Evolutionary conservation across 2,888 invertebrate genomes (phyloP).

Genomic region (Leptinotarsa haldemani): DNA sequence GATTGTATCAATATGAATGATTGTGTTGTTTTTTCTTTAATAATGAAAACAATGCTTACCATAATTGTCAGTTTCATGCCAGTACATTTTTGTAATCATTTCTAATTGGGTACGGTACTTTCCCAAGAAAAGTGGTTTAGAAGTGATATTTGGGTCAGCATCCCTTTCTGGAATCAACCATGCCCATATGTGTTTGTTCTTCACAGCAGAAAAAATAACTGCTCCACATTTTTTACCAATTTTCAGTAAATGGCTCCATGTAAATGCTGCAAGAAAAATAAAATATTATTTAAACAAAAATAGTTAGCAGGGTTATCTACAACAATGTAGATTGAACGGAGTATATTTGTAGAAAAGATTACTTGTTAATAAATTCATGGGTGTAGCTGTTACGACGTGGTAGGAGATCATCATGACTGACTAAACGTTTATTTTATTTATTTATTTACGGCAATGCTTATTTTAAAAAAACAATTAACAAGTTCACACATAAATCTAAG

Average conservation of each 20-base stretch:
- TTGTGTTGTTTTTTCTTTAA: background rate
- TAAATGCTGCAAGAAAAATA: background rate
- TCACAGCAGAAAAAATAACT: background rate
- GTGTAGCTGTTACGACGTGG: too few species aligned
- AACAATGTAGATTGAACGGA: too few species aligned
- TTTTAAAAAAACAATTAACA: too few species aligned
- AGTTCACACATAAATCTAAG: too few species aligned
- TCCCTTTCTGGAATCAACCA: background rate
- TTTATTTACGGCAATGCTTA: too few species aligned
- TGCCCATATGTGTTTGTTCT: background rate
- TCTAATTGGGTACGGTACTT: slow-evolving; percentile 51
- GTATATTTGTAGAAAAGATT: too few species aligned
- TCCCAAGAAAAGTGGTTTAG: slow-evolving; percentile 50
- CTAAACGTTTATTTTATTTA: too few species aligned
- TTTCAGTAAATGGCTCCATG: slow-evolving; percentile 1
- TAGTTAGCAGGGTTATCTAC: too few species aligned
- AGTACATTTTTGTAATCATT: slow-evolving; percentile 55
- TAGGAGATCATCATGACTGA: too few species aligned
- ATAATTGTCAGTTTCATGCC: slow-evolving; percentile 52
- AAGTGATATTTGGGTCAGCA: background rate
- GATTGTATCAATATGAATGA: too few species aligned
- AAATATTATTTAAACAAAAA: background rate
- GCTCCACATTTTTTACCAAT: background rate
- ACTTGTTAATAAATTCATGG: too few species aligned
- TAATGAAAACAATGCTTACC: slow-evolving; percentile 42